Evolutionary conservation across 2,888 invertebrate genomes (phyloP).

Genomic region (Anthrax anthrax): DNA sequence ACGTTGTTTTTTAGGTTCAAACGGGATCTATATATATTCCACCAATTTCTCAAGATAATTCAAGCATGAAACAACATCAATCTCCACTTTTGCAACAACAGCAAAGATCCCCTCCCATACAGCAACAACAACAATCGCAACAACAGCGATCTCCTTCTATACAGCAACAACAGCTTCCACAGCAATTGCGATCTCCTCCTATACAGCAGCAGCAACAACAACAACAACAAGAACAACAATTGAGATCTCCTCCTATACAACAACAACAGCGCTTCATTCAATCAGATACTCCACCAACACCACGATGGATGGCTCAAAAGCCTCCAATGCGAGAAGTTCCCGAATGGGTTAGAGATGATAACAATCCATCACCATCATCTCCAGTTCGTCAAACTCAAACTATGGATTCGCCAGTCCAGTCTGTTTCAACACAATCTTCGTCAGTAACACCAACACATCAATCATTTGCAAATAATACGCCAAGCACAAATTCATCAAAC

Average conservation of each 20-base stretch:
- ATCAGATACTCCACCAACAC: constrained; percentile 13
- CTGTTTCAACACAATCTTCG: constrained; percentile 1
- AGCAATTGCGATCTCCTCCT: constrained; percentile 16
- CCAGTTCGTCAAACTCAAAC: constrained; percentile 5
- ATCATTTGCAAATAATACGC: neutral
- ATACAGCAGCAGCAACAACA: constrained; percentile 9
- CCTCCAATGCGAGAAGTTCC: constrained; percentile 24
- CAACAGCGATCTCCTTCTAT: constrained; percentile 11
- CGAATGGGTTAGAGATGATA: constrained; percentile 27
- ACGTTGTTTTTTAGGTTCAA: no score
- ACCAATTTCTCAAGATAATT: constrained; percentile 33
- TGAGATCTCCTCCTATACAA: neutral
- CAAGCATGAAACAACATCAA: constrained; percentile 5
- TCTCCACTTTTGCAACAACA: constrained; percentile 17
- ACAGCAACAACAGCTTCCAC: constrained; percentile 15
- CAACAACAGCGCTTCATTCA: constrained; percentile 16
- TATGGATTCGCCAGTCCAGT: constrained; percentile 1
- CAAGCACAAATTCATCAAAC: neutral
- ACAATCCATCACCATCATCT: constrained; percentile 11
- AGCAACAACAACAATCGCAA: constrained; percentile 13
- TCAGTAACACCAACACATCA: neutral
- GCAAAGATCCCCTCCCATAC: constrained; percentile 13
- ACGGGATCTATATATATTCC: constrained; percentile 44
- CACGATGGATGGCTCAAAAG: constrained; percentile 16
- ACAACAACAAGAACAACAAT: constrained; percentile 24